Evolutionary conservation across 1,140 invertebrate species (phyloP), one percentile per base, ranked within the genome.

Genomic region (Danaus plexippus): DNA sequence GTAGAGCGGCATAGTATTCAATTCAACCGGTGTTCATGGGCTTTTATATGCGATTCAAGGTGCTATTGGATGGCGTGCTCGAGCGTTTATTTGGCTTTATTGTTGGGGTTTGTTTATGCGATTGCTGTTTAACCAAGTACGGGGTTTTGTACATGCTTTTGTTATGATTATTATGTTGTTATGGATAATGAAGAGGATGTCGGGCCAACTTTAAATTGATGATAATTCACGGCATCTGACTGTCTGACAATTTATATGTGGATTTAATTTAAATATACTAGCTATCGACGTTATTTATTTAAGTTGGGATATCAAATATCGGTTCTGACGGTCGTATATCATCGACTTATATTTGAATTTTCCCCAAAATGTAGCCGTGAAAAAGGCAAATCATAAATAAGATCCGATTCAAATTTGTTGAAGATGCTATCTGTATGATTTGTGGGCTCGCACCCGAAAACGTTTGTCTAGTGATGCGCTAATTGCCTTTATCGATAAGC

Each of bases 391-490:
- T 85, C 81, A 85, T 87, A 87, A 87, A 86, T 85, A 87, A 85
- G 81, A 87, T 86, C 85, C 85, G 87, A 87, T 87, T 87, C 87
- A 87, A 88, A 88, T 88, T 88, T 88, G 86, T 88, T 80, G 78
- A 87, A 87, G 87, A 88, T 88, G 80, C 72, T 88, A 88, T 88
- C 87, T 59, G 69, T 73, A 77, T 88, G 87, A 88, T 88, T 88
- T 88, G 78, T 88, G 69, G 74, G 70, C 85, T 84, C 81, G 79
- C 80, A 82, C 80, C 80, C 80, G 76, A 84, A 72, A 85, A 73
- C 74, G 71, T 73, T 78, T 73, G 72, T 76, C 79, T 87, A 87
- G 84, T 85, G 84, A 83, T 77, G 84, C 71, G 77, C 79, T 81
- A 79, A 87, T 82, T 79, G 73, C 70, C 62, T 71, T 71, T 81